Evolutionary conservation across 2,113 vertebrate genomes (phyloP), one percentile per base, ranked within the genome.

Genomic region (Gnathonemus longibarbis): DNA sequence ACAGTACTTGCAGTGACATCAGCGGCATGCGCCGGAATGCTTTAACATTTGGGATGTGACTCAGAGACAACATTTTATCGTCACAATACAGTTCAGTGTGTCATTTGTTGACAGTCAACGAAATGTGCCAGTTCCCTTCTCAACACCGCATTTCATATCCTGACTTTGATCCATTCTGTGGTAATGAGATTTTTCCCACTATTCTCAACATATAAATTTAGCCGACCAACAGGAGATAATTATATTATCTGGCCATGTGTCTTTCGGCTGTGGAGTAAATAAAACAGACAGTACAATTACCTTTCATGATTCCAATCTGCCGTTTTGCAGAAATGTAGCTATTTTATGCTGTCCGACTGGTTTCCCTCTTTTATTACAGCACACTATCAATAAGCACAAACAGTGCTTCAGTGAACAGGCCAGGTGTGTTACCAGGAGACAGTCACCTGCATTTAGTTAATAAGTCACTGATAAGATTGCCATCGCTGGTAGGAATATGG

Each of bases 391-490:
- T 53, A 27, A 87, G 8, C 48, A 87, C 49, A 87, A 87, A 21
- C 27, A 42, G 39, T 42, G 39, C 39, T 42, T 31, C 49, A 21
- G 85, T 27, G 85, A 87, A 39, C 48, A 42, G 48, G 17, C 85
- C 85, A 56, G 85, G 50, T 53, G 85, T 21, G 50, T 87, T 87
- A 35, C 85, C 56, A 42, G 31, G 85, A 42, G 85, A 87, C 50
- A 39, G 31, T 11, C 27, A 8, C 49, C 27, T 53, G 24, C n/a
- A 27, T 56, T 31, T 50, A 56, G 85, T 87, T 53, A 52, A 53
- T 53, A 50, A 87, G 49, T 87, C 15, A 53, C 74, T 46, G 21
- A 42, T 13, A 45, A 45, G 39, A 84, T 84, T 84, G 39, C 3
- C 24, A 84, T 84, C 3, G 24, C 21, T 48, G 21, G 21, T 84